A percentile compares a stretch with the other conserved stretches of the same genome.
Evolutionary conservation across 1,140 invertebrate genomes (phyloP).

Genomic region (Pseudomyrmex concolor): DNA sequence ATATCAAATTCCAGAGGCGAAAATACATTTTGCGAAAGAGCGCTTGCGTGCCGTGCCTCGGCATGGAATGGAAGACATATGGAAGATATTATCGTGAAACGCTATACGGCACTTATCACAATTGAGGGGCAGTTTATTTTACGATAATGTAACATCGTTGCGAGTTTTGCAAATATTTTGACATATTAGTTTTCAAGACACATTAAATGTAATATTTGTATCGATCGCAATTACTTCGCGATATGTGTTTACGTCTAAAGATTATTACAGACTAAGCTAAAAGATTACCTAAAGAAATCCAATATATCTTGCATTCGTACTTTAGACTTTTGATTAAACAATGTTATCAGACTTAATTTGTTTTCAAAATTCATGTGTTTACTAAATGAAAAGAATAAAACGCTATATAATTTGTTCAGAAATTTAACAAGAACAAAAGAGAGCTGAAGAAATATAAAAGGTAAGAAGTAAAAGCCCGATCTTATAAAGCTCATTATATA

Average conservation of each 20-base stretch:
- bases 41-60: constrained; percentile 20
- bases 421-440: neutral
- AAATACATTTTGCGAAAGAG: constrained; percentile 45
- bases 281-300: neutral
- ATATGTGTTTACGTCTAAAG: neutral
- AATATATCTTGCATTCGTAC: neutral
- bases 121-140: constrained; percentile 53
- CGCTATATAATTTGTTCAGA: neutral
- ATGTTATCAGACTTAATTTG: neutral
- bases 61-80: constrained; percentile 48
- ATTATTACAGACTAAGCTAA: neutral
- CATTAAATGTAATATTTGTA: constrained; percentile 11
- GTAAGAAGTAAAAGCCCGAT: neutral
- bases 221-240: constrained; percentile 21
- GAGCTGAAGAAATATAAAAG: neutral
- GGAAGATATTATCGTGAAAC: constrained; percentile 46
- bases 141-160: constrained; percentile 45
- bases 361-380: neutral
- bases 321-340: neutral
- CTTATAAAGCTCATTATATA: neutral
- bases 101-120: constrained; percentile 41
- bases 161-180: constrained; percentile 32
- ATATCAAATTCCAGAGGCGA: constrained; percentile 35
- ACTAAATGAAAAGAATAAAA: neutral
- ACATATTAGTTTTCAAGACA: constrained; percentile 34